Percentiles rank a stretch among this genome's conserved stretches.
phyloP scores from a whole-genome alignment of 2,113 vertebrate genomes.

The Argyrosomus japonicus region DNA sequence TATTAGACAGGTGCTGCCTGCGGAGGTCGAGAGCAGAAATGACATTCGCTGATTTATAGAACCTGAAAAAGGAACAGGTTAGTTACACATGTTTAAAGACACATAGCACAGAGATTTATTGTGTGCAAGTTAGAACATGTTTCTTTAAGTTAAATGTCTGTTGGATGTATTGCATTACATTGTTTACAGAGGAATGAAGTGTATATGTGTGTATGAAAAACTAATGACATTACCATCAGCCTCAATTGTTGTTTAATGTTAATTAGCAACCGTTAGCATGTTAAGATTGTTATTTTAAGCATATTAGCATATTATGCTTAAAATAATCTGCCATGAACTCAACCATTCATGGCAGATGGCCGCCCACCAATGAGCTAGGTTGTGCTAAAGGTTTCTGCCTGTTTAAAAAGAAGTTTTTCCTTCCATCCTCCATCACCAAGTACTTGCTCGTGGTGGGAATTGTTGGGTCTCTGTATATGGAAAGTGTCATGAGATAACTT shows the following conservation, averaged over 20 bases:
- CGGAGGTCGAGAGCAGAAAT: constrained; percentile 1
- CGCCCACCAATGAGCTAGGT: too few relatives aligned
- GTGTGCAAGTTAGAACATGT: background rate
- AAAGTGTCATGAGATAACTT: too few relatives aligned
- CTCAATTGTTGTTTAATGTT: background rate
- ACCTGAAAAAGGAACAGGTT: constrained; percentile 9
- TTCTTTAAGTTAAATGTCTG: background rate
- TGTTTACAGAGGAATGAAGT: background rate
- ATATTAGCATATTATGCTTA: background rate
- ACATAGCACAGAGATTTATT: background rate
- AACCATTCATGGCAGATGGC: too few relatives aligned
- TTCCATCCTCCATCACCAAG: too few relatives aligned
- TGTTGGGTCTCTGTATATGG: too few relatives aligned
- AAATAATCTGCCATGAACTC: too few relatives aligned
- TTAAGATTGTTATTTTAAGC: background rate
- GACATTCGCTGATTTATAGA: constrained; percentile 16
- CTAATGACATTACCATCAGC: background rate
- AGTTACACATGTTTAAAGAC: constrained; percentile 15
- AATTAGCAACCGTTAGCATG: background rate
- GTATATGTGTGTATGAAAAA: background rate
- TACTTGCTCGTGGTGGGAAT: too few relatives aligned
- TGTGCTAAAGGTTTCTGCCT: too few relatives aligned
- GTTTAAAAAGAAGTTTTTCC: too few relatives aligned
- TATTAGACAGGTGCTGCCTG: constrained; percentile 7
- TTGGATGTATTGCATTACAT: background rate